phyloP scores from a whole-genome alignment of 2,888 invertebrate species.

The Salticus scenicus region DNA sequence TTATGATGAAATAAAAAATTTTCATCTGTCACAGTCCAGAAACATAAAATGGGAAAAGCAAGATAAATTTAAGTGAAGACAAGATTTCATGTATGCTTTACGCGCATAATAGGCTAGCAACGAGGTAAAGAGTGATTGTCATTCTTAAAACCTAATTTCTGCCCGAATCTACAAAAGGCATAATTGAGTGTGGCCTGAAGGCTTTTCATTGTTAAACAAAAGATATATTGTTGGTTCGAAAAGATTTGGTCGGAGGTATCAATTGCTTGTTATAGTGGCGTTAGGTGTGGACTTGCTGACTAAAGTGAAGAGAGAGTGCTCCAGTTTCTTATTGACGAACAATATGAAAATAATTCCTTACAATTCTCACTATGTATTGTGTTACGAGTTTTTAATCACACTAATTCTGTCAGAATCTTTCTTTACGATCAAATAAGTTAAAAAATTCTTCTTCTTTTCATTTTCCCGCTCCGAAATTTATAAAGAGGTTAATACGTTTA shows the following conservation, averaged over 20 bases:
- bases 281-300: neutral
- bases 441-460: too few species aligned
- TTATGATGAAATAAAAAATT: too few species aligned
- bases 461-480: too few species aligned
- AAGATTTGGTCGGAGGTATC: neutral
- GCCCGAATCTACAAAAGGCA: conserved; percentile 1
- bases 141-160: neutral
- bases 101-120: too few species aligned
- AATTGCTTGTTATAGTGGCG: neutral
- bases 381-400: neutral
- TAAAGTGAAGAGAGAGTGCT: neutral
- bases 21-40: too few species aligned
- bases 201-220: neutral
- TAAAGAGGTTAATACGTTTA: too few species aligned
- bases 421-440: too few species aligned
- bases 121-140: neutral
- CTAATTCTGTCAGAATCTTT: too few species aligned
- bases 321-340: conserved; percentile 7
- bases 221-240: neutral
- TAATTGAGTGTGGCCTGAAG: neutral
- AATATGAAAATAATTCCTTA: conserved; percentile 2
- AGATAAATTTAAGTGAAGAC: too few species aligned
- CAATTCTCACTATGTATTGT: neutral
- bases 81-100: too few species aligned
- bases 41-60: too few species aligned